Base-by-base conservation (phyloP, 2,113 vertebrate species). In the Desmodus rotundus region DNA sequence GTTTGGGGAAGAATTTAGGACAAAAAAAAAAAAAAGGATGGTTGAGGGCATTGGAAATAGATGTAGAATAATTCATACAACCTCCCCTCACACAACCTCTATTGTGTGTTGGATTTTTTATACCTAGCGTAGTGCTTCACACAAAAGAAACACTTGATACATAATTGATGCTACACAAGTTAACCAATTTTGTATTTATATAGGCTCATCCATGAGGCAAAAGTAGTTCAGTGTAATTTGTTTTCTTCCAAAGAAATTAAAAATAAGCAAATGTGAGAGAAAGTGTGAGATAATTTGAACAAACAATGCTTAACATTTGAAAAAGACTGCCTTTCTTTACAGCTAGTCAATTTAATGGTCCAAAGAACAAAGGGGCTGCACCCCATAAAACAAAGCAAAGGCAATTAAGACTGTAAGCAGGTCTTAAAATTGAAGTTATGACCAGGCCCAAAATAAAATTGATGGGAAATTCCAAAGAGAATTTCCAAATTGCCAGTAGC, bases 201-300 rank as follows among this genome's bases (percentile, higher is more conserved):
- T 22, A 78, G 26, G 10, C 28, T 22, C 7, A 56, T 50, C 10
- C 17, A 58, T 50, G 14, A n/a, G n/a, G 15, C 47, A 54, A 65
- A 90, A 31, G 28, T 85, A 81, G 91, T 93, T 92, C n/a, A 50
- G 19, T 56, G 4, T 52, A 80, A 54, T 85, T 90, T 84, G 24
- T 14, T 91, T 84, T 28, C 86, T 80, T 90, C n/a, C 61, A 76
- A 92, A 90, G 26, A 41, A 92, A 91, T 94, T 76, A 22, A 85
- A 95, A 94, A 74, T 72, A 58, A 84, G 13, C 5, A 81, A 81
- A 72, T 38, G 15, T 43, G n/a, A 91, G 38, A 96, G n/a, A 31
- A 82, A 73, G 22, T 47, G 38, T 80, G 24, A 74, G 12, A 11
- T 85, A 47, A 70, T 61, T 68, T 87, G 58, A 80, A 67, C 13